Base-by-base conservation (phyloP, 2,888 invertebrate species). In the Drosophila vallismaia region DNA sequence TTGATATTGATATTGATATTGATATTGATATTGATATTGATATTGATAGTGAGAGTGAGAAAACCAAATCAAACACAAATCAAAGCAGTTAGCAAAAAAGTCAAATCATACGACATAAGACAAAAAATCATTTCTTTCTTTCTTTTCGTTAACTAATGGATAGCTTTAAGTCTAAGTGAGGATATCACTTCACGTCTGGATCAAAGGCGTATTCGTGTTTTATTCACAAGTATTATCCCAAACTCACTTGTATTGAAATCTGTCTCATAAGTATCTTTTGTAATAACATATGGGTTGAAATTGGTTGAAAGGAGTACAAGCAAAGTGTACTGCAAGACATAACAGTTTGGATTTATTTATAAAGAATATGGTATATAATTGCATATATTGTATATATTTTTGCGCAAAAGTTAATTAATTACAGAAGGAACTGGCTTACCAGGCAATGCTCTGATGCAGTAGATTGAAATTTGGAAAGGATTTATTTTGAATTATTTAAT, bases 221-320 rank as follows among this genome's bases (percentile, higher is more conserved):
- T 40, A 72, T 76, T 87, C 90, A 89, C 89, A 89, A 88, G 89
- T 90, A 85, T 85, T 88, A 89, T 90, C 89, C 89, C 90, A 89
- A 90, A 79, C 82, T 78, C 81, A 86, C 90, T 89, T 89, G 89
- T 77, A 89, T 90, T 90, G 89, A 89, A 89, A 89, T 90, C 90
- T 89, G 90, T 89, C 89, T 89, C 90, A 88, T 89, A 89, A 89
- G 89, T 89, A 89, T 89, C 89, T 89, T 90, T 90, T 89, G 90
- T 89, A 89, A 89, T 88, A 71, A 73, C 50, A 60, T 69, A 83
- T 75, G 69, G 67, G 50, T 82, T 66, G 60, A 58, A 71, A 59
- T 67, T 69, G 69, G 56, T 51, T 69, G 55, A 53, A 86, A 76
- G 56, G 59, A 67, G 83, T 86, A 79, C 89, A 72, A 53, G 63